Evolutionary conservation across 2,797 vertebrate genomes (phyloP).

Genomic region (Cuculus canorus): DNA sequence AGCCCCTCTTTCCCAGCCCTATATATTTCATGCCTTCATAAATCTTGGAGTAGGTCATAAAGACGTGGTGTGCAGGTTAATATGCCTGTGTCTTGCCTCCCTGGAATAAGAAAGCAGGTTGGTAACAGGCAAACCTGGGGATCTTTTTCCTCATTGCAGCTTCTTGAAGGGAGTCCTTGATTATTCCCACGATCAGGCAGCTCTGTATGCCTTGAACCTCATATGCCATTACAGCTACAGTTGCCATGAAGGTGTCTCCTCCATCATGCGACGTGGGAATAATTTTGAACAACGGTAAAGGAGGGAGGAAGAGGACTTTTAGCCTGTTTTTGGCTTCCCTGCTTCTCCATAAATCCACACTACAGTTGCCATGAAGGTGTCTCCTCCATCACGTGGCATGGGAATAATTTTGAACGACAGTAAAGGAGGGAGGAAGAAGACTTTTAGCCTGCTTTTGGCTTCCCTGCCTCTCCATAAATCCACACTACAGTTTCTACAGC

Average conservation of each 20-base stretch:
- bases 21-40: not conserved
- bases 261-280: fast-evolving
- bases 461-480: not conserved
- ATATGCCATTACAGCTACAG: not conserved
- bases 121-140: not conserved
- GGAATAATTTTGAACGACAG: not conserved
- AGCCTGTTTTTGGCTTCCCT: not conserved
- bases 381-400: fast-evolving
- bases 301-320: not conserved
- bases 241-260: not conserved
- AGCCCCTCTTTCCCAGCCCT: not conserved
- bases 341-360: not conserved
- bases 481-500: not conserved
- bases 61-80: not conserved
- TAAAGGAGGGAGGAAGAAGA: not conserved
- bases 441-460: not conserved
- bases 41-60: not conserved
- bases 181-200: not conserved
- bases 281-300: not conserved
- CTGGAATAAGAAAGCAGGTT: not conserved
- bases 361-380: not conserved
- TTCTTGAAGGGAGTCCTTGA: not conserved
- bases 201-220: not conserved
- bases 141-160: not conserved
- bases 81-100: not conserved